These are phyloP conservation scores for Minunthozetes semirufus DNA, from an alignment of 2,888 invertebrate genomes.

Conservation along the genomic window DNA sequence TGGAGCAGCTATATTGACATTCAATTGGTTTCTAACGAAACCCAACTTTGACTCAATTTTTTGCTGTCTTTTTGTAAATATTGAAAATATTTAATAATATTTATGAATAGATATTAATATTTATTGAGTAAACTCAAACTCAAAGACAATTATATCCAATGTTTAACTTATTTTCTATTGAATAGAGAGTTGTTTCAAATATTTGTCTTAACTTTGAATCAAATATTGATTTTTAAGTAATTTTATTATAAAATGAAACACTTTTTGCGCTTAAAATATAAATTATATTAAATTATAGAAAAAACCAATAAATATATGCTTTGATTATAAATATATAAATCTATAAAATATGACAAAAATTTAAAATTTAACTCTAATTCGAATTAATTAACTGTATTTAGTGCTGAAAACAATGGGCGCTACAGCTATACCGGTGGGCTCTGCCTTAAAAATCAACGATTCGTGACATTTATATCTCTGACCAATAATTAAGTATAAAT, in stretches of 20 bases:
- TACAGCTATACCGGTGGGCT: background rate
- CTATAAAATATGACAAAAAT: background rate
- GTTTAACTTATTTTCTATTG: background rate
- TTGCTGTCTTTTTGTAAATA: background rate
- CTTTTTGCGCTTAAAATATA: background rate
- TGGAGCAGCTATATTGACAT: conserved; percentile 30
- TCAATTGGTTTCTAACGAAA: conserved; percentile 3
- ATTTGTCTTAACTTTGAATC: background rate
- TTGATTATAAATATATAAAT: background rate
- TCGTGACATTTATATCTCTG: conserved; percentile 25
- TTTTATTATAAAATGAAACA: background rate
- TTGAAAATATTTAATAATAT: background rate
- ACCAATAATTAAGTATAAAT: conserved; percentile 1
- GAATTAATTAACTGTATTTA: background rate
- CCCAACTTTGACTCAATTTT: conserved; percentile 20
- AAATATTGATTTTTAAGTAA: background rate
- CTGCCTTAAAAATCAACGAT: conserved; percentile 15
- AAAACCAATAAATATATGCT: background rate
- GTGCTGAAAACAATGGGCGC: background rate
- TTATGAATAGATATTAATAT: background rate
- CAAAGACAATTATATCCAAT: background rate
- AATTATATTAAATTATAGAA: background rate
- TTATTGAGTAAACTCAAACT: too few species aligned
- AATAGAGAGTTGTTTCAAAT: background rate
- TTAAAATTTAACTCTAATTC: background rate